Percentiles rank a stretch among this genome's conserved stretches.
phyloP scores from a whole-genome alignment of 1,140 invertebrate species.

The Spodoptera litura region DNA sequence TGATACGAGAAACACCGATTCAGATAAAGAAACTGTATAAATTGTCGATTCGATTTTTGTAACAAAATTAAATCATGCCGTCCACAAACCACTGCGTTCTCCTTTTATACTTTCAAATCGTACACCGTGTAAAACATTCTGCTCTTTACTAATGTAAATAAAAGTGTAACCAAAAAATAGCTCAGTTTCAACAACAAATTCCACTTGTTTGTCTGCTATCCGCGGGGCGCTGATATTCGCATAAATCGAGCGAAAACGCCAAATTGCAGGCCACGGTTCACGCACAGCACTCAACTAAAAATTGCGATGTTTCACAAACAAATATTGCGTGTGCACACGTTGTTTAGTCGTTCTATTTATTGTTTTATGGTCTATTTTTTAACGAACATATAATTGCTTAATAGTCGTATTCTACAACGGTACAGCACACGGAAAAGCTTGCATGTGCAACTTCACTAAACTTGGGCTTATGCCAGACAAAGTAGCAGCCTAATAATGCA shows the following conservation, averaged over 20 bases:
- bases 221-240: conserved; percentile 74
- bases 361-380: conserved; percentile 65
- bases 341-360: conserved; percentile 71
- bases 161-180: conserved; percentile 75
- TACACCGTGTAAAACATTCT: conserved; percentile 70
- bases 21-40: too few relatives aligned
- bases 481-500: conserved; percentile 52
- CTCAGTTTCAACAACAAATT: conserved; percentile 77
- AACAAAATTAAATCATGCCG: neutral
- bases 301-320: conserved; percentile 78
- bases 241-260: conserved; percentile 83
- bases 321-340: conserved; percentile 76
- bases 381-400: conserved; percentile 59
- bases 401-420: conserved; percentile 45
- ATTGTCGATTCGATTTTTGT: neutral
- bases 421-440: conserved; percentile 44
- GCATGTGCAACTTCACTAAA: conserved; percentile 45
- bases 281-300: conserved; percentile 74
- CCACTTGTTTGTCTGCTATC: conserved; percentile 80
- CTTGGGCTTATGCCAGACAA: conserved; percentile 51
- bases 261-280: conserved; percentile 81
- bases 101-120: conserved; percentile 44
- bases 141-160: conserved; percentile 78
- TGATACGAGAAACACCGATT: too few relatives aligned
- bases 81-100: conserved; percentile 3